phyloP scores from a whole-genome alignment of 92 coral and sea anemone species.

The Umimayanthus chanpuru region DNA sequence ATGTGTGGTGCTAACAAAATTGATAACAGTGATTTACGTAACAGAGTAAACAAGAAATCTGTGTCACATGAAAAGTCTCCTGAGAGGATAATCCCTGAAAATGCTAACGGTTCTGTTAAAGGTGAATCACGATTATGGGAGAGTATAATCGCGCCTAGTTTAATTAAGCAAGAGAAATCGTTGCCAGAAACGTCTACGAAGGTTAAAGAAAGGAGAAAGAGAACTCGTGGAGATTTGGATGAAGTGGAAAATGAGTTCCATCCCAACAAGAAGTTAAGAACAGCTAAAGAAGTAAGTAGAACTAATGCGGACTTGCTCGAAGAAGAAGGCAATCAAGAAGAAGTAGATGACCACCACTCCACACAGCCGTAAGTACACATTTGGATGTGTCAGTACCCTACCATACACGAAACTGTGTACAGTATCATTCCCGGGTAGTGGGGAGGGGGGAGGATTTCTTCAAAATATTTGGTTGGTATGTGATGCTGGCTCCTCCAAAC shows the following conservation, averaged over 20 bases:
- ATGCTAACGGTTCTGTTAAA: background rate
- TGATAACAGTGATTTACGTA: too few species aligned
- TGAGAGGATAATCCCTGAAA: background rate
- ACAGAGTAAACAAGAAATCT: background rate
- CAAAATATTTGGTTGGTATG: too few species aligned
- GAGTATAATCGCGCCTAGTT: slow-evolving; percentile 6
- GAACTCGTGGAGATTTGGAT: background rate
- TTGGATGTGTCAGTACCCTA: background rate
- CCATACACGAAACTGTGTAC: background rate
- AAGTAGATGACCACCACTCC: too few species aligned
- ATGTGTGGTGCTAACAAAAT: too few species aligned
- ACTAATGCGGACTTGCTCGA: slow-evolving; percentile 31
- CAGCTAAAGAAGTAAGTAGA: background rate
- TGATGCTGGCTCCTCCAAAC: too few species aligned
- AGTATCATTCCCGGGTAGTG: too few species aligned
- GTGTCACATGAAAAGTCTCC: background rate
- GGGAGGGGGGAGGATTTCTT: too few species aligned
- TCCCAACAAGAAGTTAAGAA: background rate
- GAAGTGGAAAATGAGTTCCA: background rate
- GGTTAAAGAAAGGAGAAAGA: slow-evolving; percentile 1
- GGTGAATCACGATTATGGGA: background rate
- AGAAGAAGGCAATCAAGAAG: slow-evolving; percentile 11
- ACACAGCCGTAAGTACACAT: background rate
- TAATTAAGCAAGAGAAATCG: background rate
- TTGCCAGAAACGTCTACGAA: background rate